Percentiles rank a stretch among this genome's conserved stretches.
These are phyloP conservation scores for Anguilla anguilla DNA, from an alignment of 2,797 vertebrate genomes.

Conservation along the genomic window DNA sequence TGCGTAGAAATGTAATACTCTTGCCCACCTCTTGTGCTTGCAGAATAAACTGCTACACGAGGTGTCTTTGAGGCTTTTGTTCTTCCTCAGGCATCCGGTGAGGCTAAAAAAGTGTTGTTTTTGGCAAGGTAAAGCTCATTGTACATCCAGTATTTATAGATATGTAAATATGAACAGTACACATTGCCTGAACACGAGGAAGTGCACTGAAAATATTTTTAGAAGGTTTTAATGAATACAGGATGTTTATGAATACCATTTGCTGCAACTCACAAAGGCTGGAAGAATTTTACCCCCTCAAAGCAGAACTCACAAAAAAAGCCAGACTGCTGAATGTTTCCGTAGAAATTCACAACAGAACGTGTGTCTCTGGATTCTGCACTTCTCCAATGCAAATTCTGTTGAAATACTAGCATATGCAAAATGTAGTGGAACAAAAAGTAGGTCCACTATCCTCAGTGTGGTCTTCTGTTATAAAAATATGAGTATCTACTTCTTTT, in stretches of 20 bases:
- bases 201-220: constrained; percentile 76
- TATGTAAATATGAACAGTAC: constrained; percentile 77
- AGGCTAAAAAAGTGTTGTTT: constrained; percentile 71
- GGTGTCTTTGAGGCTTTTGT: constrained; percentile 64
- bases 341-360: constrained; percentile 65
- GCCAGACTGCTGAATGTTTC: constrained; percentile 63
- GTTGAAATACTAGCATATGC: constrained; percentile 20
- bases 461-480: constrained; percentile 22
- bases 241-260: constrained; percentile 83
- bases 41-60: constrained; percentile 50
- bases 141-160: constrained; percentile 79
- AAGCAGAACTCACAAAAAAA: constrained; percentile 60
- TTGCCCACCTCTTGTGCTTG: constrained; percentile 18
- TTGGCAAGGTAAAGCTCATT: constrained; percentile 76
- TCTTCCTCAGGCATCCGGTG: constrained; percentile 68
- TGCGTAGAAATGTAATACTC: background rate
- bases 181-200: constrained; percentile 54
- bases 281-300: constrained; percentile 71
- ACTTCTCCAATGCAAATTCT: constrained; percentile 66
- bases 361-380: constrained; percentile 58
- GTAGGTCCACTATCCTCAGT: background rate
- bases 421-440: constrained; percentile 22
- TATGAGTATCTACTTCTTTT: background rate
- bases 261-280: constrained; percentile 78
- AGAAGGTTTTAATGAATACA: constrained; percentile 85